Evolutionary conservation across 2,888 invertebrate species (phyloP), one percentile per base, ranked within the genome.

Genomic region (Ditylenchus weischeri): DNA sequence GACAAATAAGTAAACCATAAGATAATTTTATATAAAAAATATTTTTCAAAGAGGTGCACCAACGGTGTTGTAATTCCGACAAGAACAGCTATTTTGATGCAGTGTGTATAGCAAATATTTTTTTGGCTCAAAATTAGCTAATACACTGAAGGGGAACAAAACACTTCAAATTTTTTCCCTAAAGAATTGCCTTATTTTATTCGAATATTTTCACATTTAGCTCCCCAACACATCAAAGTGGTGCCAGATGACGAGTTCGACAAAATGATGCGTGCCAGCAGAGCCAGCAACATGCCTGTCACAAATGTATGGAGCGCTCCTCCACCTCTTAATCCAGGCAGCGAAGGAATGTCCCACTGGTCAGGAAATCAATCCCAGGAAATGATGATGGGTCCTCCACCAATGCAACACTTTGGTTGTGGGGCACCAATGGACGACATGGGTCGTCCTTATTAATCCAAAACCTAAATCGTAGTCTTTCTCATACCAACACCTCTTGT

Each of bases 231-330:
- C 29, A 47, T 70, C 21, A 71, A 70, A 21, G 38, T 71, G 35
- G 64, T 70, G 21, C 61, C 70, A 1, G 70, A 70, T n/a, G 70
- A 70, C n/a, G 70, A 70, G 29, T 72, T 70, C 61, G 65, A 62
- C n/a, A 70, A 70, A 54, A 66, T 70, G 59, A 29, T 70, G 61
- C 69, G 66, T 29, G 64, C 57, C 59, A 60, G 62, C 38, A 23
- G 71, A 11, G 36, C 58, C 36, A 59, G 59, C 59, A 59, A 59
- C 38, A 38, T 59, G 59, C 59, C 15, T 7, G 59, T 59, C 5
- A 59, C 59, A 1, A 36, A 38, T 10, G 59, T 38, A 10, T 59
- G 59, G 59, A 36, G 23, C 10, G 59, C 59, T 29, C 54, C 54
- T 54, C n/a, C n/a, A 54, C 23, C 54, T 54, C 54, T 10, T 5